phyloP scores from a whole-genome alignment of 2,888 invertebrate species.

The Allolobophora icterica region DNA sequence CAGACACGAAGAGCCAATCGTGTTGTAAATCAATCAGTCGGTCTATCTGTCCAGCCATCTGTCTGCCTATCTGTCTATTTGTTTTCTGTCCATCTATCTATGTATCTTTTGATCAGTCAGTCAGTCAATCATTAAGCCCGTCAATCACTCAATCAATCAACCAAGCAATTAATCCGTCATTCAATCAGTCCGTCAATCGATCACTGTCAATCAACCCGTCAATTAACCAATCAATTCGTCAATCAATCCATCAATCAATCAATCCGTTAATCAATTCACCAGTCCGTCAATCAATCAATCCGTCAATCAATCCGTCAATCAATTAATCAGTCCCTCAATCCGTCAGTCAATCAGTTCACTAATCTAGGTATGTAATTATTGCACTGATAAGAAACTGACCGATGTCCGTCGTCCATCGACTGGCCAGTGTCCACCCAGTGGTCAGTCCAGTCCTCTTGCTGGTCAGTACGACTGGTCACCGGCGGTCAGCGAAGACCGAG shows the following conservation, averaged over 20 bases:
- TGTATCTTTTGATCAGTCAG: not conserved
- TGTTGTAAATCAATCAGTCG: no score
- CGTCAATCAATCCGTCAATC: not conserved
- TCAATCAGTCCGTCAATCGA: not conserved
- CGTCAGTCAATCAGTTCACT: not conserved
- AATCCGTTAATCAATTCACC: not conserved
- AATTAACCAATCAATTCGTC: conserved; percentile 22
- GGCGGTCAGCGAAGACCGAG: not conserved
- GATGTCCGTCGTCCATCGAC: not conserved
- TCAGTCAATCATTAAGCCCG: not conserved
- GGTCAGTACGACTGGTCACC: not conserved
- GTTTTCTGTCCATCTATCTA: not conserved
- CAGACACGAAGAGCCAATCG: no score
- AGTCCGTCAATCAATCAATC: not conserved
- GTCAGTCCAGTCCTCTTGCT: not conserved
- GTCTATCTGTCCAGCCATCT: no score
- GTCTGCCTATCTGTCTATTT: not conserved
- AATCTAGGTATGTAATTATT: not conserved
- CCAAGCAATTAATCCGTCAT: not conserved
- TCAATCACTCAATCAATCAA: not conserved
- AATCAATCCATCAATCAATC: not conserved
- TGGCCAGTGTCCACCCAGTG: not conserved
- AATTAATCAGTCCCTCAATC: not conserved
- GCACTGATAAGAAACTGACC: not conserved
- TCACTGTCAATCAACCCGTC: not conserved